Conservation (phyloP, 2,113 vertebrate genomes). For the Camelus bactrianus region DNA sequence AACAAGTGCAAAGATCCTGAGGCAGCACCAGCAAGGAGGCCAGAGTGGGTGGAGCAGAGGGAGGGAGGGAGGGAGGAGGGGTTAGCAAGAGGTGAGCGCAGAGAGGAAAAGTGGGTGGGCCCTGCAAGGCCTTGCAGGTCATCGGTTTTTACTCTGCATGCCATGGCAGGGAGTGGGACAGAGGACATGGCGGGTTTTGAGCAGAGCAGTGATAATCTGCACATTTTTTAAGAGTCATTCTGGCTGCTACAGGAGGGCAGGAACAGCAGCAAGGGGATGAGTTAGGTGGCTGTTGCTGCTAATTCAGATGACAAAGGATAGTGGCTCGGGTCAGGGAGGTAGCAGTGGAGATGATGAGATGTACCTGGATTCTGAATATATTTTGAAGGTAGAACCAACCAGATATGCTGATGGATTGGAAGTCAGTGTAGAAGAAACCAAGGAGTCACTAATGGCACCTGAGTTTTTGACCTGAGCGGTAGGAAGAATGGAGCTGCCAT, state of each 20-base stretch:
- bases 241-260: neutral
- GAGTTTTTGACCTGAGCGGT: neutral
- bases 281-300: neutral
- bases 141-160: neutral
- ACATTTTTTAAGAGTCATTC: neutral
- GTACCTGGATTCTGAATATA: neutral
- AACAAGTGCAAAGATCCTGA: neutral
- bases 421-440: neutral
- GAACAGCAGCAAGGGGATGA: neutral
- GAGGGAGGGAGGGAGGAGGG: neutral
- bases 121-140: neutral
- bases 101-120: neutral
- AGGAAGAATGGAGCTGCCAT: neutral
- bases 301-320: neutral
- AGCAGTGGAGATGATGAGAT: neutral
- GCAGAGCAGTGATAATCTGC: neutral
- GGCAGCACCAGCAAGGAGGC: neutral
- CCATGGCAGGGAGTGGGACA: accelerated
- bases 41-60: neutral
- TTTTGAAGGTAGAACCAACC: neutral
- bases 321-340: neutral
- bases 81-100: neutral
- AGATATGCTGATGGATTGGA: neutral
- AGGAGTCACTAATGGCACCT: neutral
- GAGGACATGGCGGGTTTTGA: neutral